A percentile compares a stretch with the other conserved stretches of the same genome.
Evolutionary conservation across 2,113 vertebrate species (phyloP).

Genomic region (Mormoops blainvillei): DNA sequence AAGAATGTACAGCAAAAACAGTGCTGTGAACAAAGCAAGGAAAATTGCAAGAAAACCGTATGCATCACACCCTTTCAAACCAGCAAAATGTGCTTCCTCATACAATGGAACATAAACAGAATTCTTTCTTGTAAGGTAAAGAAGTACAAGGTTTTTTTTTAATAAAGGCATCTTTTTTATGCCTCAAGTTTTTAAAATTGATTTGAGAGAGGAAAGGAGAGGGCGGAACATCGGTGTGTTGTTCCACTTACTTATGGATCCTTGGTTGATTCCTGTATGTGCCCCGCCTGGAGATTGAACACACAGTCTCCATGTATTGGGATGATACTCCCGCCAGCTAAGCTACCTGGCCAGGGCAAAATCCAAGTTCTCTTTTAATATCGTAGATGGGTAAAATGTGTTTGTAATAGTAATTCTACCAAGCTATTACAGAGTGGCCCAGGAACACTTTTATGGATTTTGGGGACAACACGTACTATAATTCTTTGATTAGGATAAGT

Average conservation of each 20-base stretch:
- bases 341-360: no score
- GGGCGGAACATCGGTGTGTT: no score
- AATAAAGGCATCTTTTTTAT: no score
- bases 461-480: constrained; percentile 74
- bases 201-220: no score
- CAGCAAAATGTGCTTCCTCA: constrained; percentile 82
- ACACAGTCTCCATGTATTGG: no score
- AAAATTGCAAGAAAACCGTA: constrained; percentile 84
- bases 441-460: constrained; percentile 74
- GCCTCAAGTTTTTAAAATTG: no score
- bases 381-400: constrained; percentile 76
- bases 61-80: constrained; percentile 84
- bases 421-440: constrained; percentile 80
- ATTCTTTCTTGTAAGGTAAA: constrained; percentile 76
- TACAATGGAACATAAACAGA: constrained; percentile 78
- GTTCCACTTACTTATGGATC: no score
- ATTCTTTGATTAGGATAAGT: constrained; percentile 77
- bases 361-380: constrained; percentile 73
- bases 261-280: no score
- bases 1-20: constrained; percentile 81
- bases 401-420: constrained; percentile 78
- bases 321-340: no score
- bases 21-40: constrained; percentile 79
- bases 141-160: constrained; percentile 68
- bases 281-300: no score